Percentiles rank a stretch among this genome's conserved stretches.
phyloP scores from a whole-genome alignment of 2,113 vertebrate genomes.

The Chrysochloris asiatica region DNA sequence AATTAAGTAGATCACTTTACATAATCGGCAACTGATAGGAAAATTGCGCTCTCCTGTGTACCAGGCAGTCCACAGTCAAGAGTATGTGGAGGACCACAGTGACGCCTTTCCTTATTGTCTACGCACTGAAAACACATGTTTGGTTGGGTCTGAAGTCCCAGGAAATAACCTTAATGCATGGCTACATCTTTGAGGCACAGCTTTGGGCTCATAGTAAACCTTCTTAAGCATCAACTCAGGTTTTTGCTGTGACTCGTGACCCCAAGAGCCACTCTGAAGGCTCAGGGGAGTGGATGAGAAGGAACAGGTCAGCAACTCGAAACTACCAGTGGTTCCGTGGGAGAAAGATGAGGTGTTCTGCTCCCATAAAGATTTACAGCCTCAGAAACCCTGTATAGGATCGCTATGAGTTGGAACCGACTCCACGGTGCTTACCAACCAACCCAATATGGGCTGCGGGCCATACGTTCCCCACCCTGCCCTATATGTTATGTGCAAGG shows the following conservation, averaged over 20 bases:
- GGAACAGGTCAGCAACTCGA: no score
- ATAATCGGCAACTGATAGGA: neutral
- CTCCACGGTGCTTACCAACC: no score
- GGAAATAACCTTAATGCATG: neutral
- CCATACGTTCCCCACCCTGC: neutral
- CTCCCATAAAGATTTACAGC: no score
- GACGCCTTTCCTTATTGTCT: neutral
- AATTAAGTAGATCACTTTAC: conserved; percentile 4
- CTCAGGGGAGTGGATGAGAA: neutral
- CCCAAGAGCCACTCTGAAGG: neutral
- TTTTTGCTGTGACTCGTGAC: neutral
- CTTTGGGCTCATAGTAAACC: neutral
- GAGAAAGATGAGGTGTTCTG: no score
- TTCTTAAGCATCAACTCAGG: neutral
- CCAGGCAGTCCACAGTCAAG: neutral
- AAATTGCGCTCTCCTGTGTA: neutral
- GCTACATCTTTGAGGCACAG: neutral
- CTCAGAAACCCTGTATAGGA: no score
- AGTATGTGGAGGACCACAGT: neutral
- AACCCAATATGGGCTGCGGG: no score
- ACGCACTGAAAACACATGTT: neutral
- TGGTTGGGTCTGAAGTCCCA: neutral
- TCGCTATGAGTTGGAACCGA: no score
- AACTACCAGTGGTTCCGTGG: no score
- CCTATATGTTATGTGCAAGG: neutral